These are phyloP conservation scores for Erynnis tages DNA, from an alignment of 2,888 invertebrate genomes.

Conservation along the genomic window DNA sequence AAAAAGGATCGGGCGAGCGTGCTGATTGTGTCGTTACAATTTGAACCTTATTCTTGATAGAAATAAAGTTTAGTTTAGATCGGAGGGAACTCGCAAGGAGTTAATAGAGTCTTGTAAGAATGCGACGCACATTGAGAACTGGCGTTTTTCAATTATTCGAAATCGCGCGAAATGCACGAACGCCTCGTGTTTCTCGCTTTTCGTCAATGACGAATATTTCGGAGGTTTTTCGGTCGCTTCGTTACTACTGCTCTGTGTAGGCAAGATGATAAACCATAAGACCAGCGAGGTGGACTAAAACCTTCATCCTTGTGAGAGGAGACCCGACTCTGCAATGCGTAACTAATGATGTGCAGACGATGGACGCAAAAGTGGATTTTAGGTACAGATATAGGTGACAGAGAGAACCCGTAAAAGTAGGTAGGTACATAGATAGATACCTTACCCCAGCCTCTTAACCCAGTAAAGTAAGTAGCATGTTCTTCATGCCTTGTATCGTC, in stretches of 20 bases:
- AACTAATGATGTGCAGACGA: no score
- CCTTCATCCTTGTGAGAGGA: no score
- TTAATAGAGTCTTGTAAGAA: slow-evolving; percentile 62
- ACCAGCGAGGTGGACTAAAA: no score
- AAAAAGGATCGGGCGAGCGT: slow-evolving; percentile 49
- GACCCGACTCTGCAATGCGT: no score
- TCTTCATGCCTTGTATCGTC: no score
- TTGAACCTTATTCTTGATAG: slow-evolving; percentile 9
- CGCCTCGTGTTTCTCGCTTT: slow-evolving; percentile 32
- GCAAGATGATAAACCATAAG: no score
- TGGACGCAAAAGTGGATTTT: no score
- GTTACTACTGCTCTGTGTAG: neutral
- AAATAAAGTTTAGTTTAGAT: slow-evolving; percentile 31
- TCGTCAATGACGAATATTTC: slow-evolving; percentile 36
- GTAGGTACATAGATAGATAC: no score
- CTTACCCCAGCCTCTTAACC: no score
- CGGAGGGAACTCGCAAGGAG: slow-evolving; percentile 29
- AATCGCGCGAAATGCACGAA: slow-evolving; percentile 49
- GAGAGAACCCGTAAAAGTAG: no score
- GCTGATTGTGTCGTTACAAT: slow-evolving; percentile 27
- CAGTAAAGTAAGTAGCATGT: no score
- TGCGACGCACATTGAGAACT: slow-evolving; percentile 54
- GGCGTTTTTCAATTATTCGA: slow-evolving; percentile 60
- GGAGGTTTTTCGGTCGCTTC: slow-evolving; percentile 26
- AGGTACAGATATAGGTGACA: no score